A percentile compares a stretch with the other conserved stretches of the same genome.
These are phyloP conservation scores for Perca flavescens DNA, from an alignment of 2,113 vertebrate species.

Conservation along the genomic window DNA sequence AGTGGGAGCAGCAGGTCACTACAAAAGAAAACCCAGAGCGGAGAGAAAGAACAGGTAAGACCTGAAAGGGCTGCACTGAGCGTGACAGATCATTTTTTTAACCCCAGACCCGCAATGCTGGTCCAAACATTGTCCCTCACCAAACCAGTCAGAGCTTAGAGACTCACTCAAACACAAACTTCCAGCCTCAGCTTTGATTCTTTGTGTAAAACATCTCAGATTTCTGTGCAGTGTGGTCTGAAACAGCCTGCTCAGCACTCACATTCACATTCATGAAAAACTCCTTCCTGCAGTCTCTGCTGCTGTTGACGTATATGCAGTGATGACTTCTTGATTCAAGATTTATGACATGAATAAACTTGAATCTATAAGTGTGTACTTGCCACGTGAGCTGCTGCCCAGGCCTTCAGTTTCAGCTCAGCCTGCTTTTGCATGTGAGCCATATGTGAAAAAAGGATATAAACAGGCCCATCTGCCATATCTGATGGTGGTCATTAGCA, in stretches of 20 bases:
- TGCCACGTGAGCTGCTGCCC: constrained; percentile 1
- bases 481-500: constrained; percentile 64
- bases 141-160: constrained; percentile 64
- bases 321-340: neutral
- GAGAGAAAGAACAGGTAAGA: constrained; percentile 82
- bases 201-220: constrained; percentile 33
- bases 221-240: constrained; percentile 32
- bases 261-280: constrained; percentile 1
- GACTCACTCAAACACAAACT: constrained; percentile 56
- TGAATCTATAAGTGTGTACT: neutral
- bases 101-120: constrained; percentile 26
- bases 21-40: constrained; percentile 60
- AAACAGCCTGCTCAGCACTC: constrained; percentile 20
- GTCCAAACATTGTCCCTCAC: constrained; percentile 63
- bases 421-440: constrained; percentile 37
- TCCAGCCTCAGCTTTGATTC: constrained; percentile 26
- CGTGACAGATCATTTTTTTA: constrained; percentile 42
- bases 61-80: constrained; percentile 59
- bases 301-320: neutral
- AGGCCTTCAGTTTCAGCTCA: constrained; percentile 9
- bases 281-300: neutral
- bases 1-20: constrained; percentile 73
- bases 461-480: constrained; percentile 48
- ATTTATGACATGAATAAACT: neutral
- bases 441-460: constrained; percentile 19